A percentile compares a stretch with the other conserved stretches of the same genome.
phyloP scores from a whole-genome alignment of 2,113 vertebrate genomes.

The Sitta europaea region DNA sequence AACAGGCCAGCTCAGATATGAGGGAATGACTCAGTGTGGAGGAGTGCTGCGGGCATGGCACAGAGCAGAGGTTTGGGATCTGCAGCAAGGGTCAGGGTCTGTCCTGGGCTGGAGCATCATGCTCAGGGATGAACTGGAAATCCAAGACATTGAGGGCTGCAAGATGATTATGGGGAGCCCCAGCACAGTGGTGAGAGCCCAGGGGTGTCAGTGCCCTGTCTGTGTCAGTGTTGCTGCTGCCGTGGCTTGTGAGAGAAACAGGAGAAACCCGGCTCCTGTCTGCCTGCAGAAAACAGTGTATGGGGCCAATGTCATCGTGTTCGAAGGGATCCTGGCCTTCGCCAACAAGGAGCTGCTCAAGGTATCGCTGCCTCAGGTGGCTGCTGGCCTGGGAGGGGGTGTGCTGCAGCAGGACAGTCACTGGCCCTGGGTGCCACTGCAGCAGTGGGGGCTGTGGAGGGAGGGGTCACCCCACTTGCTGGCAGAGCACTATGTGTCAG shows the following conservation, averaged over 20 bases:
- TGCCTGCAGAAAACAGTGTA: constrained; percentile 84
- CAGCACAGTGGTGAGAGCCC: accelerated
- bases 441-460: accelerated
- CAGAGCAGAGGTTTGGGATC: background rate
- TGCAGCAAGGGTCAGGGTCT: background rate
- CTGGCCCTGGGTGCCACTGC: background rate
- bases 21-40: background rate
- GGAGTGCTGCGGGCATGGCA: accelerated
- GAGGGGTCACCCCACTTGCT: accelerated
- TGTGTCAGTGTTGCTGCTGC: background rate
- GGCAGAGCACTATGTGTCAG: accelerated
- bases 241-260: accelerated
- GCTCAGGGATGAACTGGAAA: background rate
- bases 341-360: constrained; percentile 91
- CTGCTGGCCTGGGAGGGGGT: accelerated
- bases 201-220: accelerated
- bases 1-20: accelerated
- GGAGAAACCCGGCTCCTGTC: accelerated
- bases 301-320: constrained; percentile 88
- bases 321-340: constrained; percentile 88
- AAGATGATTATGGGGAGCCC: accelerated
- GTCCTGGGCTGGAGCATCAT: background rate
- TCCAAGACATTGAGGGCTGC: background rate
- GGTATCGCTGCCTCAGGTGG: constrained; percentile 62
- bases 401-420: background rate